These are phyloP conservation scores for Magallana gigas DNA, from an alignment of 1,140 invertebrate species.

Conservation along the genomic window DNA sequence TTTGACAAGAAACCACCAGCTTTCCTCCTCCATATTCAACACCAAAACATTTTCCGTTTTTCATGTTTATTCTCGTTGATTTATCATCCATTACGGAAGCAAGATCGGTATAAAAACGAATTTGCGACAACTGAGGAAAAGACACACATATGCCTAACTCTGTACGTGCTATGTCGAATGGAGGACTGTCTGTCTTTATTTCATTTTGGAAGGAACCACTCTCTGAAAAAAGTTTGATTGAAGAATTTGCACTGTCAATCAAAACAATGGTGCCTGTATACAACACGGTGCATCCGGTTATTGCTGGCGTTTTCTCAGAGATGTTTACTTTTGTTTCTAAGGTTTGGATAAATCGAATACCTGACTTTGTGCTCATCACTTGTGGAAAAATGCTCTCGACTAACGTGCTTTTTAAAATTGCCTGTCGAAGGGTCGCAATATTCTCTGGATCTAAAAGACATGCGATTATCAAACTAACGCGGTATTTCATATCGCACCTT, in stretches of 20 bases:
- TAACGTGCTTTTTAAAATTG: not conserved
- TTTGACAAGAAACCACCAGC: not conserved
- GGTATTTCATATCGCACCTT: not conserved
- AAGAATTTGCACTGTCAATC: not conserved
- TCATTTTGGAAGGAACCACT: not conserved
- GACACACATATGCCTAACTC: not conserved
- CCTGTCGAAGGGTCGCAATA: not conserved
- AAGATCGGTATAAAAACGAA: not conserved
- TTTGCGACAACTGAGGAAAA: not conserved
- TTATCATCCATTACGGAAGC: not conserved
- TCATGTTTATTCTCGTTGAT: not conserved
- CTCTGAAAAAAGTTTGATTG: not conserved
- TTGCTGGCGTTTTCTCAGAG: not conserved
- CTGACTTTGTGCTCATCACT: not conserved
- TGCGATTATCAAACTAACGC: not conserved
- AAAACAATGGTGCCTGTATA: not conserved
- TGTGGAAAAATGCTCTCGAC: not conserved
- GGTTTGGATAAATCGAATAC: not conserved
- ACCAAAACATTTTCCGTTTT: constrained; percentile 4
- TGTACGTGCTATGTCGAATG: not conserved
- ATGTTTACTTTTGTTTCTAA: not conserved
- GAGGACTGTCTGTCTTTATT: not conserved
- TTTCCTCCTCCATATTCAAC: not conserved
- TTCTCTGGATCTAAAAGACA: not conserved
- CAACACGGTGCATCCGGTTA: not conserved